Evolutionary conservation across 2,888 invertebrate species (phyloP).

Genomic region (Phlogophora meticulosa): DNA sequence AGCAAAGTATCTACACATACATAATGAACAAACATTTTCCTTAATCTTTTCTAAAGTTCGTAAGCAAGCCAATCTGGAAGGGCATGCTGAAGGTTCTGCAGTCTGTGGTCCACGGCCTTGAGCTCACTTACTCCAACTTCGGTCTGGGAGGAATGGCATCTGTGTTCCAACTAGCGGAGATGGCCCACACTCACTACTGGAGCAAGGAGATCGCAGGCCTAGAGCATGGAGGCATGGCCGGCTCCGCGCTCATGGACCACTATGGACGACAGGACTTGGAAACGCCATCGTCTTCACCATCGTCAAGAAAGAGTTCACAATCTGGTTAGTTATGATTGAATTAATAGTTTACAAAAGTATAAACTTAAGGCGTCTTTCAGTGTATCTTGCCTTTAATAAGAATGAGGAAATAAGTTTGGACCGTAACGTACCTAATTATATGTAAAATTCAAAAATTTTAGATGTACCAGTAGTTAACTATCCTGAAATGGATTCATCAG

Average conservation of each 20-base stretch:
- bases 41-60: constrained; percentile 91
- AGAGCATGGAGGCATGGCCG: constrained; percentile 90
- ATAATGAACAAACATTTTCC: not conserved
- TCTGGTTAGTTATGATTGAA: constrained; percentile 84
- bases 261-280: constrained; percentile 79
- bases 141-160: constrained; percentile 99
- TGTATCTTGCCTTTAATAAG: not conserved
- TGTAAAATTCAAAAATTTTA: constrained; percentile 58
- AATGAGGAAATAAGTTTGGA: too few relatives aligned
- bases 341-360: not conserved
- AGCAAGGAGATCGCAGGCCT: constrained; percentile 94
- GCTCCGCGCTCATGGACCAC: constrained; percentile 79
- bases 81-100: constrained; percentile 98
- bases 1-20: too few relatives aligned
- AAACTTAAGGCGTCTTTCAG: not conserved
- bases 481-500: constrained; percentile 92
- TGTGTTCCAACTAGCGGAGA: constrained; percentile 98
- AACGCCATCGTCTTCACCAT: constrained; percentile 85
- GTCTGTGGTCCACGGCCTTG: constrained; percentile 97
- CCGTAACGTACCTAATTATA: too few relatives aligned
- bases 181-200: constrained; percentile 99
- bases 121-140: constrained; percentile 97
- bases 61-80: constrained; percentile 98
- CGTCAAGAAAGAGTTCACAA: constrained; percentile 93
- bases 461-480: constrained; percentile 91